Conservation (phyloP, 2,113 vertebrate species). For the Scomber japonicus region DNA sequence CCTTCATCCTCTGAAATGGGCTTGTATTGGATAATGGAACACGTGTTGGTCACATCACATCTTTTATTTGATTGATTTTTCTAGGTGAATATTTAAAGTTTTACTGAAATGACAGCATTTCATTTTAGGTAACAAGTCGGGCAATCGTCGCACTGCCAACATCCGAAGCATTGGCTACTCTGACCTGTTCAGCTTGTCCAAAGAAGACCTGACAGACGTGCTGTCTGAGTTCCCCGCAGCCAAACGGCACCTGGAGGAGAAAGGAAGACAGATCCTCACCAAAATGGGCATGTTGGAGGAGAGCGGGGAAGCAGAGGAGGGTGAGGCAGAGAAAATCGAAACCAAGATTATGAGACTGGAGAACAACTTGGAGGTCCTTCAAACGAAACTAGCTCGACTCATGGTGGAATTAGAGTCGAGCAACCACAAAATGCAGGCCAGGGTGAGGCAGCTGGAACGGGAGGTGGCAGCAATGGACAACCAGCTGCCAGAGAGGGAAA, state of each 20-base stretch:
- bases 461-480: slow-evolving; percentile 72
- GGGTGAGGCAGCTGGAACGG: slow-evolving; percentile 86
- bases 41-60: not conserved
- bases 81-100: not conserved
- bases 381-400: slow-evolving; percentile 90
- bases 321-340: slow-evolving; percentile 77
- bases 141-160: slow-evolving; percentile 94
- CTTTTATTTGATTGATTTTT: not conserved
- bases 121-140: slow-evolving; percentile 89
- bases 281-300: slow-evolving; percentile 90
- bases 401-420: slow-evolving; percentile 91
- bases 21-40: not conserved
- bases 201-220: slow-evolving; percentile 91
- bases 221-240: slow-evolving; percentile 91
- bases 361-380: slow-evolving; percentile 84
- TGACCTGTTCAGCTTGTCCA: slow-evolving; percentile 93
- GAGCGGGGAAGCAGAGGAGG: slow-evolving; percentile 61
- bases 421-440: slow-evolving; percentile 84
- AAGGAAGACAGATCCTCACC: slow-evolving; percentile 92
- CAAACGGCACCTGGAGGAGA: slow-evolving; percentile 89
- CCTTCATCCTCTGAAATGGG: not conserved
- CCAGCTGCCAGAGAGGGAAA: slow-evolving; percentile 21
- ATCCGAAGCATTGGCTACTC: slow-evolving; percentile 94
- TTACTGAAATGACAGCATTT: not conserved
- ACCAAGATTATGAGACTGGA: slow-evolving; percentile 80